Base-by-base conservation (phyloP, 2,113 vertebrate species). In the Cryptotis parvus region DNA sequence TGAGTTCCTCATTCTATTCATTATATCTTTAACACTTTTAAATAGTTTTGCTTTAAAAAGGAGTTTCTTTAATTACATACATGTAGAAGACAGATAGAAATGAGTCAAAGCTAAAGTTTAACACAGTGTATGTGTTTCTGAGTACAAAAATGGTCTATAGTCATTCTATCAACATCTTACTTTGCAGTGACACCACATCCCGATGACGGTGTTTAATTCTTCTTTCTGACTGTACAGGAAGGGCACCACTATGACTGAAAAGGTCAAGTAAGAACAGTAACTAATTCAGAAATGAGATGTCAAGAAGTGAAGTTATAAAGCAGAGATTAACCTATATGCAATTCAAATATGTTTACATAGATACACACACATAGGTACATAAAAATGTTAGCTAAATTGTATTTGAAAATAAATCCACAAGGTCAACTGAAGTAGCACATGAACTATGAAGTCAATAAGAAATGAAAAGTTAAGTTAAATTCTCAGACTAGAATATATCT, bases 211-310 rank as follows among this genome's bases (percentile, higher is more conserved):
- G 0, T 82, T 95, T 93, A 96, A 41, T 97, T 97, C 69, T 58
- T 78, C 29, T 76, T 97, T 88, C 79, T 94, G 27, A 93, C 93
- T 96, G 95, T 95, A 69, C 80, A 95, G 78, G 90, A 97, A 97
- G 96, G 96, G 95, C 94, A 88, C 37, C 20, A 68, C 37, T 58
- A 87, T 96, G 97, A 98, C 96, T 98, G 97, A 97, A 97, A 98
- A 98, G 97, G 97, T 98, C 97, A 97, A 89, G 63, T n/a, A 93
- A 97, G 97, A 97, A 97, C 95, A 97, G 92, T 92, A 98, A 96
- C 95, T 97, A 97, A 98, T 97, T 97, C 97, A 96, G 93, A 98
- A 97, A 85, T 86, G 91, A 97, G 58, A 95, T 96, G 94, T 96
- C 96, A 97, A 96, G 95, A 95, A 96, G 65, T 95, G 91, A 95